A percentile compares a stretch with the other conserved stretches of the same genome.
These are phyloP conservation scores for Calidris pugnax DNA, from an alignment of 2,113 vertebrate species.

Conservation along the genomic window DNA sequence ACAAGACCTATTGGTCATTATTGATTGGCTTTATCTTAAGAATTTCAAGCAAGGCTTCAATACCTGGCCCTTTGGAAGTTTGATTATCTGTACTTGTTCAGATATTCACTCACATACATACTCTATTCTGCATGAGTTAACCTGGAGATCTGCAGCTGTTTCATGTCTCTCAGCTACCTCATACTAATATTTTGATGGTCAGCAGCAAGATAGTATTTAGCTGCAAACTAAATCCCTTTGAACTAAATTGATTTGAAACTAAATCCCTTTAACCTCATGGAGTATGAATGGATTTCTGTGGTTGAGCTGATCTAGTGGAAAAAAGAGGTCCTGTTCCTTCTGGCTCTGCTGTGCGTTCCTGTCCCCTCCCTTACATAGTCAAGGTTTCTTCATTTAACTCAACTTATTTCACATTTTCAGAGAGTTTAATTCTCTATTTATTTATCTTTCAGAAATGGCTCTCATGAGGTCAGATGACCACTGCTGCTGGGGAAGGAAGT, in stretches of 20 bases:
- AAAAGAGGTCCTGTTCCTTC: background rate
- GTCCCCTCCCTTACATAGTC: background rate
- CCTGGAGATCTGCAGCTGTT: background rate
- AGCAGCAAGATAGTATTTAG: background rate
- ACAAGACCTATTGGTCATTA: conserved; percentile 3
- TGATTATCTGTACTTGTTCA: background rate
- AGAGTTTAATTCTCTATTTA: background rate
- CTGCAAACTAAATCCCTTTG: background rate
- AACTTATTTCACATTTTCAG: background rate
- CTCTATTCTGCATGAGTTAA: background rate
- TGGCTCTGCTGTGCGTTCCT: background rate
- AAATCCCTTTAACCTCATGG: background rate
- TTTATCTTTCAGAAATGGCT: background rate
- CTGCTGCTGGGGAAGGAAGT: background rate
- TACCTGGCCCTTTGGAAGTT: background rate
- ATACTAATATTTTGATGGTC: background rate
- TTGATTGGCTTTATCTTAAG: background rate
- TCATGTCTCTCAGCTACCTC: background rate
- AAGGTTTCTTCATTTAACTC: background rate
- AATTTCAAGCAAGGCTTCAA: background rate
- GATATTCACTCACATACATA: background rate
- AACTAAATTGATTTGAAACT: background rate
- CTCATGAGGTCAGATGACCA: background rate
- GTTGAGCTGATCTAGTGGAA: background rate
- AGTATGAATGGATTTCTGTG: background rate